Evolutionary conservation across 2,113 vertebrate genomes (phyloP).

Genomic region (Ranitomeya variabilis): DNA sequence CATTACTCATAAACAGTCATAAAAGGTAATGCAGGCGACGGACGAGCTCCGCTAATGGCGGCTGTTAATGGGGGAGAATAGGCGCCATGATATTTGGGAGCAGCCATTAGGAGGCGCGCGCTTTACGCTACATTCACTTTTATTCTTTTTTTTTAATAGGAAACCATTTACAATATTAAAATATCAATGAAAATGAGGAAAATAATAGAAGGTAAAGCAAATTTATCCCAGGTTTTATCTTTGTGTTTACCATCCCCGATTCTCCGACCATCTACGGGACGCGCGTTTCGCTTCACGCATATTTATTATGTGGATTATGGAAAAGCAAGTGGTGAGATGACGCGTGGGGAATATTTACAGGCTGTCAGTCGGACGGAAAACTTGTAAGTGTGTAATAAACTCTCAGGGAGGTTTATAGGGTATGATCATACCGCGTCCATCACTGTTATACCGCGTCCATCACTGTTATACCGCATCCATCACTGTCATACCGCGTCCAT

Average conservation of each 20-base stretch:
- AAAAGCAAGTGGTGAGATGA: background rate
- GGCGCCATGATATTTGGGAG: constrained; percentile 1
- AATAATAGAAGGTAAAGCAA: constrained; percentile 8
- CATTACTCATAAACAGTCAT: constrained; percentile 11
- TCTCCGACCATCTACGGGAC: background rate
- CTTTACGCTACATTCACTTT: constrained; percentile 43
- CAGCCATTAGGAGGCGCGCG: background rate
- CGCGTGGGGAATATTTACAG: constrained; percentile 3
- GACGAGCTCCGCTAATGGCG: background rate
- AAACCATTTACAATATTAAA: constrained; percentile 23
- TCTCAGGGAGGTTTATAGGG: background rate
- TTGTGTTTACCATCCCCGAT: background rate
- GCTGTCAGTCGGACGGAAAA: background rate
- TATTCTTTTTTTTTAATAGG: constrained; percentile 33
- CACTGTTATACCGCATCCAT: too few species aligned
- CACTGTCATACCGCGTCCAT: too few species aligned
- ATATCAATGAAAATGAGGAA: background rate
- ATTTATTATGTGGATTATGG: background rate
- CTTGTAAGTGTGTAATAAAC: background rate
- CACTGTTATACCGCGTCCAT: background rate
- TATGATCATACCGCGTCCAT: background rate
- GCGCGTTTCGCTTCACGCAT: background rate
- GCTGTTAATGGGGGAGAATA: background rate
- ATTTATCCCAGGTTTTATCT: background rate
- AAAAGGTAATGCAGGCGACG: constrained; percentile 33